Evolutionary conservation across 1,140 invertebrate genomes (phyloP), one percentile per base, ranked within the genome.

Genomic region (Heterodera carotae): DNA sequence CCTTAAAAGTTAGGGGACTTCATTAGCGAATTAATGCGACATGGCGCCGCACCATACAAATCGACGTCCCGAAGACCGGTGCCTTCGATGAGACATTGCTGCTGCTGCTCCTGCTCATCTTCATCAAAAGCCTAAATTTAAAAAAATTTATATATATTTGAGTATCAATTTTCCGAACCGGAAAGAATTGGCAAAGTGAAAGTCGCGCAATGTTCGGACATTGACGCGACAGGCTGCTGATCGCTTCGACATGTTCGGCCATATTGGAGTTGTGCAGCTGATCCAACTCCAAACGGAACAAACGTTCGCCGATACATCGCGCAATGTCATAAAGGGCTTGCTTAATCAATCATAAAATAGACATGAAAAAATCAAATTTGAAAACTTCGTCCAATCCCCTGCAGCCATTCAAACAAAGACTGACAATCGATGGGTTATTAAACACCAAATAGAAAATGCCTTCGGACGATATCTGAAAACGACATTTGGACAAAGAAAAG

Each of bases 111-210:
- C 62, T 29, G 39, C 6, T 73, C 64, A n/a, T 77, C 76, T 56
- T 39, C 56, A 7, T 39, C 69, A 5, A 69, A 66, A 18, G 68
- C 69, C 69, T 72, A n/a, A 75, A 48, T 31, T 22, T 12, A 33
- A 31, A 25, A 59, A 33, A 67, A 76, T 76, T n/a, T n/a, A n/a
- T n/a, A n/a, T n/a, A n/a, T n/a, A n/a, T n/a, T n/a, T 36, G 29
- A 10, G 12, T 18, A 7, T 29, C 8, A 22, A 48, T 6, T 5
- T 5, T 0, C 70, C 53, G n/a, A 27, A 84, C 78, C 72, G 81
- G 76, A 67, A 86, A 86, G 31, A 86, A 88, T n/a, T 83, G 76
- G 59, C 85, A 87, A n/a, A 86, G 70, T 0, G 86, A 88, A 27
- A 86, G 77, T 60, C 84, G 83, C 29, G 76, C 31, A 36, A 86